Percentiles rank a stretch among this genome's conserved stretches.
Evolutionary conservation across 2,797 vertebrate species (phyloP).

Genomic region (Aeoliscus strigatus): DNA sequence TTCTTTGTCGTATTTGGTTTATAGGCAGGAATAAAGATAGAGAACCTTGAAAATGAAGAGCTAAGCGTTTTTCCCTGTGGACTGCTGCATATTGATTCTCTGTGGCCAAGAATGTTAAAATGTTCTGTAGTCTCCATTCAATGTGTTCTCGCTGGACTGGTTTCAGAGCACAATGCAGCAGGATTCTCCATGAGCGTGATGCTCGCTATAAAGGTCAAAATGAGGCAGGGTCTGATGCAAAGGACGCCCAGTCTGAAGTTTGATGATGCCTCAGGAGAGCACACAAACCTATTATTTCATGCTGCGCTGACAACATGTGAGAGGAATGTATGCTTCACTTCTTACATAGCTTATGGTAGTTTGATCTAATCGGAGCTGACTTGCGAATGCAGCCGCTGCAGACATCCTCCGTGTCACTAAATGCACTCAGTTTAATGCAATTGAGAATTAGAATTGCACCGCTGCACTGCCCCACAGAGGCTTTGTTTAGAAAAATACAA

Average conservation of each 20-base stretch:
- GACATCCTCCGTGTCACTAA: constrained; percentile 54
- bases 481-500: constrained; percentile 34
- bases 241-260: constrained; percentile 46
- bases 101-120: constrained; percentile 65
- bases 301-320: constrained; percentile 63
- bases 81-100: constrained; percentile 63
- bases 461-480: constrained; percentile 34
- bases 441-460: constrained; percentile 51
- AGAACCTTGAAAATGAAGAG: constrained; percentile 55
- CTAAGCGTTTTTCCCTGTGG: constrained; percentile 56
- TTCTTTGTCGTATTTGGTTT: constrained; percentile 46
- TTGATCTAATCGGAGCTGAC: constrained; percentile 59
- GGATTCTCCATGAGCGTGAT: constrained; percentile 40
- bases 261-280: constrained; percentile 57
- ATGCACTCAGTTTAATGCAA: constrained; percentile 51
- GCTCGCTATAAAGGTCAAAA: constrained; percentile 61
- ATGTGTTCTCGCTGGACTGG: constrained; percentile 47
- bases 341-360: constrained; percentile 55
- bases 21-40: constrained; percentile 42
- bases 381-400: constrained; percentile 56
- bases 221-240: constrained; percentile 47
- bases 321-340: constrained; percentile 57
- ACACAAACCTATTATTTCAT: constrained; percentile 61
- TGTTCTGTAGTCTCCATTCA: constrained; percentile 59
- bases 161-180: constrained; percentile 57